phyloP scores from a whole-genome alignment of 2,113 vertebrate species.

The Lates calcarifer region DNA sequence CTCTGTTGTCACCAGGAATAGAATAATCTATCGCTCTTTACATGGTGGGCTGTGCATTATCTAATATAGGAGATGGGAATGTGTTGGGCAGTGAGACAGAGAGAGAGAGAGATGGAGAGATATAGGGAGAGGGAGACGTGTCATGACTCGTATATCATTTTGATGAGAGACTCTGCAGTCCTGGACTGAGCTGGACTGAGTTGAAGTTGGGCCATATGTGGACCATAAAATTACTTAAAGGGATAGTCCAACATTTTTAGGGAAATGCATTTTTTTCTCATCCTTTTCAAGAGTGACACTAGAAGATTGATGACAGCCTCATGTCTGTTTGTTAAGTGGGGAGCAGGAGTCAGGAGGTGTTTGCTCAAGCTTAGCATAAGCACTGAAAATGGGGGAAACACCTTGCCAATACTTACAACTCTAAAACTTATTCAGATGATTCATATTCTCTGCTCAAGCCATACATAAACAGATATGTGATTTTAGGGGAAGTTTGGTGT shows the following conservation, averaged over 20 bases:
- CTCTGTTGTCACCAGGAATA: conserved; percentile 74
- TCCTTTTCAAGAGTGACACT: background rate
- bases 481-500: too few species aligned
- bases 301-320: background rate
- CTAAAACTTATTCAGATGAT: background rate
- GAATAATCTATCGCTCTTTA: conserved; percentile 77
- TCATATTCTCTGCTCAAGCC: background rate
- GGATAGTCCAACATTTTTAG: background rate
- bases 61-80: conserved; percentile 74
- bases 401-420: background rate
- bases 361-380: background rate
- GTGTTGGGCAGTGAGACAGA: conserved; percentile 59
- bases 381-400: background rate
- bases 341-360: background rate
- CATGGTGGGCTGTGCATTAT: conserved; percentile 70
- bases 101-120: conserved; percentile 43
- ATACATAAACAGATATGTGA: too few species aligned
- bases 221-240: conserved; percentile 43
- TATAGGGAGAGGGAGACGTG: conserved; percentile 35
- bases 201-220: conserved; percentile 54
- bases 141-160: conserved; percentile 69
- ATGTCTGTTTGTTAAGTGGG: background rate
- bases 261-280: background rate
- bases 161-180: conserved; percentile 68
- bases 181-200: conserved; percentile 45